A percentile compares a stretch with the other conserved stretches of the same genome.
Conservation (phyloP, 2,797 vertebrate species). For the Morelia viridis region DNA sequence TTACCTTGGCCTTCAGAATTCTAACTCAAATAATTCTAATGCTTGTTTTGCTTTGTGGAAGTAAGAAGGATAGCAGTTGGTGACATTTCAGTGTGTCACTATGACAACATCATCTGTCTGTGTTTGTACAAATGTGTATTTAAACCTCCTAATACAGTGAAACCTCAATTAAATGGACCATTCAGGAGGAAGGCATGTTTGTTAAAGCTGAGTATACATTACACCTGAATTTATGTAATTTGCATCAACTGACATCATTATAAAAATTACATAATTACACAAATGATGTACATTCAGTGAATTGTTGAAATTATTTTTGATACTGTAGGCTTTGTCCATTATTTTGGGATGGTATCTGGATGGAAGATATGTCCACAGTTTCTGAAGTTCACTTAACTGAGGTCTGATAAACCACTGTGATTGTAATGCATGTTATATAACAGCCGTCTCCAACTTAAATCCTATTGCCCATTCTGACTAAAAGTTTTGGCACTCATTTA, state of each 20-base stretch:
- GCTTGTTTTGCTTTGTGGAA: slow-evolving; percentile 46
- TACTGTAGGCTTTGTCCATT: background rate
- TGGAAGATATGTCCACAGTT: background rate
- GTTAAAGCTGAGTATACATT: background rate
- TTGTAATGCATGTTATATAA: background rate
- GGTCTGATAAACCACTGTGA: background rate
- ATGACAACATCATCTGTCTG: slow-evolving; percentile 49
- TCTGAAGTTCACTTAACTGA: background rate
- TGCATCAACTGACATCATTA: background rate
- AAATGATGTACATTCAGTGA: background rate
- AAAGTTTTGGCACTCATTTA: background rate
- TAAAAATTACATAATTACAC: background rate
- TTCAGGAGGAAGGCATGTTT: background rate
- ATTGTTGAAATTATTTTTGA: background rate
- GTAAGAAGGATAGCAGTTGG: slow-evolving; percentile 38
- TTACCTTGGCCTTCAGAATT: background rate
- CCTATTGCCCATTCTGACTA: background rate
- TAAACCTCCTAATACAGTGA: background rate
- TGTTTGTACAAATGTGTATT: background rate
- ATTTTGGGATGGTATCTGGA: background rate
- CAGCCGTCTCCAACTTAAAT: background rate
- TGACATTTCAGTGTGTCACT: slow-evolving; percentile 55
- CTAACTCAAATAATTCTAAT: slow-evolving; percentile 30
- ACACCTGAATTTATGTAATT: background rate
- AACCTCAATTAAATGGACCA: background rate